Base-by-base conservation (phyloP, 2,113 vertebrate species). In the Petrocephalus zakoni region DNA sequence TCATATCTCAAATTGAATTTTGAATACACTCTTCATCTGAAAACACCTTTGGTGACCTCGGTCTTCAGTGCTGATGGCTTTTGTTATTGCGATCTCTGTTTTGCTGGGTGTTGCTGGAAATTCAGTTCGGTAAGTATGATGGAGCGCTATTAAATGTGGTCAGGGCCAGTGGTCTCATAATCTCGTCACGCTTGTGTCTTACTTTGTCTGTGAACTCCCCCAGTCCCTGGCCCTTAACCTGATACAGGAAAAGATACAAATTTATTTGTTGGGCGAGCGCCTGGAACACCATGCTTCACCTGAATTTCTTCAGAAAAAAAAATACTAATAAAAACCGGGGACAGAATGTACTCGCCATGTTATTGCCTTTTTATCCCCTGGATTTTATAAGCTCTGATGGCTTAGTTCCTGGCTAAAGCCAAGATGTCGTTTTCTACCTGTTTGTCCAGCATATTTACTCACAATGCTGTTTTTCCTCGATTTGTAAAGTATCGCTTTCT, bases 51-150 rank as follows among this genome's bases (percentile, higher is more conserved):
- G 68, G 56, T 78, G 89, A 89, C 89, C 90, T 91, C 91, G 89
- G 89, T 91, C n/a, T 90, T 89, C 90, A 90, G 88, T 90, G 87
- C 85, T 93, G 91, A 94, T 91, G 89, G 89, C 92, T 92, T 90
- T 90, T 90, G 90, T 93, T 93, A 91, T 94, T 78, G 34, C 92
- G 92, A 90, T 93, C 93, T 91, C 91, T 94, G 49, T 78, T 88
- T 88, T 56, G 58, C 51, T 87, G 84, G 51, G 2, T 85, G 85
- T 81, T 84, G 91, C 91, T 89, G 89, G 90, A 92, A 92, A 92
- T 87, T 87, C 89, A 90, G 93, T 93, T 94, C 93, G 93, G 94
- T 94, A 94, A 95, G 94, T 94, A 93, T 93, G 94, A 94, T 90
- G 49, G 87, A 91, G 91, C 88, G 90, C 92, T 91, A 94, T 94